phyloP scores from a whole-genome alignment of 2,888 invertebrate species.

The Calameuta idolon region DNA sequence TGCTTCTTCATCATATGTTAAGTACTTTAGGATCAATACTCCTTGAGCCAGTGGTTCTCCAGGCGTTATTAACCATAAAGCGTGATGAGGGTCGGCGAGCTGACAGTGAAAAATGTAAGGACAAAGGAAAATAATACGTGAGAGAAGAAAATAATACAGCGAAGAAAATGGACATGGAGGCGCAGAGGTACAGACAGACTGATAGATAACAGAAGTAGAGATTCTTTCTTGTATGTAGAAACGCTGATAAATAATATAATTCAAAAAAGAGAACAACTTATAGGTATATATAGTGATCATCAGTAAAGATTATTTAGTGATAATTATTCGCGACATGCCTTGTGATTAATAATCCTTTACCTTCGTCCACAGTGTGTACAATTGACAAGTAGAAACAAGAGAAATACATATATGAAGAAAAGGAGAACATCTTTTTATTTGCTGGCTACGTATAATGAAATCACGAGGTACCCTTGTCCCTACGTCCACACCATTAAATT shows the following conservation, averaged over 20 bases:
- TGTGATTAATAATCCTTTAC: conserved; percentile 35
- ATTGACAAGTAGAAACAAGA: background rate
- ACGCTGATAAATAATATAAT: background rate
- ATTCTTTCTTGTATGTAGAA: background rate
- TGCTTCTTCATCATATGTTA: background rate
- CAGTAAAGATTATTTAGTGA: background rate
- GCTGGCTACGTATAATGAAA: background rate
- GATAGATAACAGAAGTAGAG: background rate
- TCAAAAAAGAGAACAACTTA: background rate
- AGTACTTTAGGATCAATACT: background rate
- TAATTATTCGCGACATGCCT: background rate
- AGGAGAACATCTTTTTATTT: conserved; percentile 3
- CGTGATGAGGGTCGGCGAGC: background rate
- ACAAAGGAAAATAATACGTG: background rate
- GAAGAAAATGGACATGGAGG: background rate
- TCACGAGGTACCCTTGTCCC: background rate
- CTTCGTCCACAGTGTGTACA: conserved; percentile 44
- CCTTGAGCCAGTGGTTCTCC: background rate
- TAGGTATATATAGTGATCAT: background rate
- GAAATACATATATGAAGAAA: conserved; percentile 31
- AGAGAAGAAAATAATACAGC: background rate
- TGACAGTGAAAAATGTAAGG: background rate
- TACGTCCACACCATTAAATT: background rate
- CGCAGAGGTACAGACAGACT: background rate
- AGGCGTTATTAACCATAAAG: background rate